Evolutionary conservation across 2,888 invertebrate species (phyloP), one percentile per base, ranked within the genome.

Genomic region (Stratiomys singularior): DNA sequence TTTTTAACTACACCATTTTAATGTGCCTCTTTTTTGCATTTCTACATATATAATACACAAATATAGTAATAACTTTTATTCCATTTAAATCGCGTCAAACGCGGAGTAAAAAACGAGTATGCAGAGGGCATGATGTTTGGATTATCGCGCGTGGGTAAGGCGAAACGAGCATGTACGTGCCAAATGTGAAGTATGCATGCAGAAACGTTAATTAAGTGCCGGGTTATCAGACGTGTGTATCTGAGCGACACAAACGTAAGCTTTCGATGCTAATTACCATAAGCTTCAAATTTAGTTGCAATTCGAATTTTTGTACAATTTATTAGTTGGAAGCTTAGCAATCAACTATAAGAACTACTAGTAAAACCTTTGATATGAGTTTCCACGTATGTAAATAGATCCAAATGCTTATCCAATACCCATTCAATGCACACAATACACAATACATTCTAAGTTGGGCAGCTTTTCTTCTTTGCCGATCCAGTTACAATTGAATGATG

Each of bases 151-250:
- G 47, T 69, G 25, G 47, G 15, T 18, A 69, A 69, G 21, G 25
- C 69, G 37, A 28, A 69, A 13, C 25, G 69, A 25, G 25, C 69
- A 69, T 30, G 69, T 69, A 69, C 69, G 69, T 69, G 69, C 69
- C 9, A 69, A 69, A 69, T 47, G 25, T 18, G 27, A 47, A 69
- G 46, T 69, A 69, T 69, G 69, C 67, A 69, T 47, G 69, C 37
- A 37, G 3, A 9, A 5, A 37, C 46, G 25, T 46, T 25, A 25
- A 25, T n/a, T 37, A 37, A 25, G 25, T 21, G 47, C 47, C 25
- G 69, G 15, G 69, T 69, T 69, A 69, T 69, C 69, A 46, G 13
- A 46, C 7, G 25, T 25, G 60, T 15, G 60, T n/a, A 60, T 23
- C 25, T 21, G 25, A 25, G 25, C 13, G 21, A 11, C 37, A 37